Percentiles rank a stretch among this genome's conserved stretches.
phyloP scores from a whole-genome alignment of 2,113 vertebrate genomes.

The Nyctereutes procyonoides region DNA sequence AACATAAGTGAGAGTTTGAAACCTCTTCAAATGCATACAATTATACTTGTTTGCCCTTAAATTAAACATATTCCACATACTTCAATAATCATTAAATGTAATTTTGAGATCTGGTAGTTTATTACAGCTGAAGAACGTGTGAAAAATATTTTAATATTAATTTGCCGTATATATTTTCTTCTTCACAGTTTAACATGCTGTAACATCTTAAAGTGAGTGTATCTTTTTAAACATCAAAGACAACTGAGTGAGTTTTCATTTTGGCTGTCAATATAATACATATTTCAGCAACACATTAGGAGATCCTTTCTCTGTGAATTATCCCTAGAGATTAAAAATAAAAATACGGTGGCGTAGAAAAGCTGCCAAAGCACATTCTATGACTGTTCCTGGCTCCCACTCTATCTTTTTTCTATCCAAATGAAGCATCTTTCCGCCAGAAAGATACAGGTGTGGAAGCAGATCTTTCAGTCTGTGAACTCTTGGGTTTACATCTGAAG shows the following conservation, averaged over 20 bases:
- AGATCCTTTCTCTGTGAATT: constrained; percentile 62
- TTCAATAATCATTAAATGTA: not conserved
- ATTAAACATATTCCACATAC: not conserved
- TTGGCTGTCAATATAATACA: constrained; percentile 61
- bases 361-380: constrained; percentile 68
- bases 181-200: not conserved
- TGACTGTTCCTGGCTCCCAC: constrained; percentile 63
- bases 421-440: constrained; percentile 62
- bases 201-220: constrained; percentile 1
- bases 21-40: not conserved
- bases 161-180: not conserved
- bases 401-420: constrained; percentile 32
- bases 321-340: constrained; percentile 76
- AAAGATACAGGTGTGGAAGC: constrained; percentile 73
- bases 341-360: constrained; percentile 52
- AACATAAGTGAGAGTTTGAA: not conserved
- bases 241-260: constrained; percentile 61
- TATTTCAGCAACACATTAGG: constrained; percentile 72
- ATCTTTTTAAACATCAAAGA: constrained; percentile 59
- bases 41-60: not conserved
- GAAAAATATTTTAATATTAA: constrained; percentile 42
- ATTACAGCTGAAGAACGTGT: not conserved
- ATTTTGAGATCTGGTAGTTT: not conserved
- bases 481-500: constrained; percentile 62
- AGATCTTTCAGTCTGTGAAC: constrained; percentile 54